phyloP scores from a whole-genome alignment of 2,797 vertebrate species.

The Sardinella longiceps region DNA sequence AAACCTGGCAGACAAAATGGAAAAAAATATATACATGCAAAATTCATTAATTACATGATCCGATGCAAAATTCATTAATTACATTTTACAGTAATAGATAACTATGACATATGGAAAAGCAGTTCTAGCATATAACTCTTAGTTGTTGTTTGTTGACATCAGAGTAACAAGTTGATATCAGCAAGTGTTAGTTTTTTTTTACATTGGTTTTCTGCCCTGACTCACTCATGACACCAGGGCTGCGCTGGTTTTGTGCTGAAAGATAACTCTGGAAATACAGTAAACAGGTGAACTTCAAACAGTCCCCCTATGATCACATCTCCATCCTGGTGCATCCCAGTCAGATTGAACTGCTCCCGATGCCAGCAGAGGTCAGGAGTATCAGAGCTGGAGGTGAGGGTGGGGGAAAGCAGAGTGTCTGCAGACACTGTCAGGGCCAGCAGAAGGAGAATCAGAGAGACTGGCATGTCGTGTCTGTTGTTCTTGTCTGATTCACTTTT shows the following conservation, averaged over 20 bases:
- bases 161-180: too few species aligned
- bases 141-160: too few species aligned
- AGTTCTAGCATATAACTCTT: too few species aligned
- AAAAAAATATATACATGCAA: not conserved
- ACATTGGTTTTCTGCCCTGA: too few species aligned
- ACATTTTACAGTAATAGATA: too few species aligned
- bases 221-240: conserved; percentile 58
- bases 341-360: conserved; percentile 58
- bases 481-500: not conserved
- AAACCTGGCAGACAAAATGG: conserved; percentile 56
- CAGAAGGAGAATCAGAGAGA: conserved; percentile 35
- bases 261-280: conserved; percentile 36
- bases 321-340: conserved; percentile 54
- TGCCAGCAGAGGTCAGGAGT: conserved; percentile 51
- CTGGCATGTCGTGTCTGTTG: conserved; percentile 51
- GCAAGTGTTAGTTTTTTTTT: too few species aligned
- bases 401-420: not conserved
- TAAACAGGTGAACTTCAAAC: conserved; percentile 47
- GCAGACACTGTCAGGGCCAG: conserved; percentile 37
- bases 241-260: conserved; percentile 64
- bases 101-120: too few species aligned
- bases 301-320: conserved; percentile 55
- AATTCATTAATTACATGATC: too few species aligned
- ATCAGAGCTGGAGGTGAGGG: too few species aligned
- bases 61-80: too few species aligned